Percentiles rank a stretch among this genome's conserved stretches.
These are phyloP conservation scores for Apis florea DNA, from an alignment of 1,140 invertebrate genomes.

Conservation along the genomic window DNA sequence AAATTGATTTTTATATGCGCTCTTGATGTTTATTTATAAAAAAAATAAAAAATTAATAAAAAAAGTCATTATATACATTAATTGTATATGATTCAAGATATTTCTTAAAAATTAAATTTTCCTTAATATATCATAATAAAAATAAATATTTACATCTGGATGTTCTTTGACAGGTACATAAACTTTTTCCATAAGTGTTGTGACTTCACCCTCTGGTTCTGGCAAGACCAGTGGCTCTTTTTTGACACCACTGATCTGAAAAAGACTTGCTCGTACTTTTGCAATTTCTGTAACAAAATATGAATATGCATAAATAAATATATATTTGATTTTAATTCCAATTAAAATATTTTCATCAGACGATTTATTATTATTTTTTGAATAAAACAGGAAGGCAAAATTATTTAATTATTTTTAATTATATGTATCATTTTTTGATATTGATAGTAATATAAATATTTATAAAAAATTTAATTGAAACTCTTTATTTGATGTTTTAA, in stretches of 20 bases:
- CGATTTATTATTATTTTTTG: background rate
- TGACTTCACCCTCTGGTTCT: constrained; percentile 94
- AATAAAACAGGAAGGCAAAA: background rate
- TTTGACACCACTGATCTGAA: constrained; percentile 98
- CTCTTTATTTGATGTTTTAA: too few relatives aligned
- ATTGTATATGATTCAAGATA: too few relatives aligned
- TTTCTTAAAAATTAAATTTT: too few relatives aligned
- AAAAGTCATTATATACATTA: too few relatives aligned
- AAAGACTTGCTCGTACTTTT: constrained; percentile 97
- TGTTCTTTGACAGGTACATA: constrained; percentile 99
- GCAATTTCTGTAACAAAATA: constrained; percentile 94
- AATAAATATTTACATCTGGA: constrained; percentile 94
- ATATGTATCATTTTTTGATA: background rate
- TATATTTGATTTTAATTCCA: background rate
- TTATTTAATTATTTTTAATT: background rate
- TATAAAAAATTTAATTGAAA: too few relatives aligned
- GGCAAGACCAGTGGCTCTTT: constrained; percentile 96
- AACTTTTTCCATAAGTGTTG: constrained; percentile 98
- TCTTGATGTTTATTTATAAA: too few relatives aligned
- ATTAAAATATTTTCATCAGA: background rate
- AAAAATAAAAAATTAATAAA: too few relatives aligned
- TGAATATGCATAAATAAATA: background rate
- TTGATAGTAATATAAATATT: too few relatives aligned
- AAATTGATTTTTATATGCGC: too few relatives aligned
- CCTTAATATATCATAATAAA: background rate